Evolutionary conservation across 2,797 vertebrate genomes (phyloP), one percentile per base, ranked within the genome.

Genomic region (Urophycis tenuis): DNA sequence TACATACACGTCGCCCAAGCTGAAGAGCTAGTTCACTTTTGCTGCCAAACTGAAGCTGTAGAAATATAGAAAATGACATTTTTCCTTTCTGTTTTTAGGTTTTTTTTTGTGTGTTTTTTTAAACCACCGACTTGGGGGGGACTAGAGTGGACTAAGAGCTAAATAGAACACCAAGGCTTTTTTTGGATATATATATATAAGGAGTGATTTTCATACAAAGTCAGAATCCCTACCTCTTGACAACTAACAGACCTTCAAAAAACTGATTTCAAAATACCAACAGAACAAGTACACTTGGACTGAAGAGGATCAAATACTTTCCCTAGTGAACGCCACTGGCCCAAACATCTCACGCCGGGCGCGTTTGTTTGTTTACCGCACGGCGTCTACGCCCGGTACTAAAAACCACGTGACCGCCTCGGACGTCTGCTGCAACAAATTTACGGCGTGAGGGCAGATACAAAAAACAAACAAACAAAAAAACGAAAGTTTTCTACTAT

Each of bases 111-210:
- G n/a, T n/a, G n/a, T n/a, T 29, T 89, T 89, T 87, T 81, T 77
- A 88, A 91, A 91, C 86, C 85, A 86, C 89, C 88, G 89, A 90
- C 90, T 88, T 89, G 86, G 86, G 85, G 85, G 90, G 80, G 84
- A 84, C 87, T 87, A 90, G 81, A 88, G 85, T 67, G 60, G 60
- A 29, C 60, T 67, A 67, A 88, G 86, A 85, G 89, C 86, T 88
- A 89, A 83, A 88, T 87, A 89, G 90, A 89, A 92, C 91, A 90
- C 90, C 90, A 87, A 92, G 89, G 90, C 87, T 89, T 89, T 76
- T 80, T 82, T 84, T 71, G 30, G 69, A 31, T 33, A 89, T 88
- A 89, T 88, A 31, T 33, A 89, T 88, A 89, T 88, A 89, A 90
- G 88, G 88, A 89, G 90, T 88, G 86, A 89, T 82, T 88, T 90